A percentile compares a stretch with the other conserved stretches of the same genome.
Evolutionary conservation across 2,113 vertebrate genomes (phyloP).

Genomic region (Bettongia penicillata): DNA sequence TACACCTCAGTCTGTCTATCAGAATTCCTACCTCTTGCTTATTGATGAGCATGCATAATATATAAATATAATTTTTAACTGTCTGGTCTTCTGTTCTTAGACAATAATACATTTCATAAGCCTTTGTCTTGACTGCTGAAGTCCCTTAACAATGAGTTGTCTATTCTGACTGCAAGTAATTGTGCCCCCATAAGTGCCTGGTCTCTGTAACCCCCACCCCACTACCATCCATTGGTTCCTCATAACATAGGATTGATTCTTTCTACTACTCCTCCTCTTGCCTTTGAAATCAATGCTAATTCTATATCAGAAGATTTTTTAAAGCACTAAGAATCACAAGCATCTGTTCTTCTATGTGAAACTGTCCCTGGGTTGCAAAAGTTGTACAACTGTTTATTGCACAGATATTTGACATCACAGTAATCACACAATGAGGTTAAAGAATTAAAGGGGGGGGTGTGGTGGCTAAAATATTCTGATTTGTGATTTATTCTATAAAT

Average conservation of each 20-base stretch:
- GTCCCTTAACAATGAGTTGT: rapidly evolving
- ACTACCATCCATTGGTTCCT: not conserved
- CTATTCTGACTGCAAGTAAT: not conserved
- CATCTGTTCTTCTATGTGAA: not conserved
- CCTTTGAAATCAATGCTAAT: not conserved
- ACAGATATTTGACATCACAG: not conserved
- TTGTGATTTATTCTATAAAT: not conserved
- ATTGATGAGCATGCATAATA: not conserved
- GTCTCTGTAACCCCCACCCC: not conserved
- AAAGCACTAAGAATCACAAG: not conserved
- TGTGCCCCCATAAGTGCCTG: not conserved
- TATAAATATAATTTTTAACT: not conserved
- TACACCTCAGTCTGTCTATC: not conserved
- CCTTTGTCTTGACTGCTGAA: not conserved
- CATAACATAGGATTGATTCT: not conserved
- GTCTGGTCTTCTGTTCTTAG: not conserved
- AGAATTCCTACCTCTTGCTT: not conserved
- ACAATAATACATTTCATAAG: not conserved
- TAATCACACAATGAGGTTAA: not conserved
- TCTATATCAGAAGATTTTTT: not conserved
- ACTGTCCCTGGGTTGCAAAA: not conserved
- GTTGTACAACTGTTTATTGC: not conserved
- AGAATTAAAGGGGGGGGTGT: not conserved
- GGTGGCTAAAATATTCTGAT: rapidly evolving
- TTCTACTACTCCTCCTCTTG: rapidly evolving